These are phyloP conservation scores for Globia sparganii DNA, from an alignment of 2,888 invertebrate species.

Conservation along the genomic window DNA sequence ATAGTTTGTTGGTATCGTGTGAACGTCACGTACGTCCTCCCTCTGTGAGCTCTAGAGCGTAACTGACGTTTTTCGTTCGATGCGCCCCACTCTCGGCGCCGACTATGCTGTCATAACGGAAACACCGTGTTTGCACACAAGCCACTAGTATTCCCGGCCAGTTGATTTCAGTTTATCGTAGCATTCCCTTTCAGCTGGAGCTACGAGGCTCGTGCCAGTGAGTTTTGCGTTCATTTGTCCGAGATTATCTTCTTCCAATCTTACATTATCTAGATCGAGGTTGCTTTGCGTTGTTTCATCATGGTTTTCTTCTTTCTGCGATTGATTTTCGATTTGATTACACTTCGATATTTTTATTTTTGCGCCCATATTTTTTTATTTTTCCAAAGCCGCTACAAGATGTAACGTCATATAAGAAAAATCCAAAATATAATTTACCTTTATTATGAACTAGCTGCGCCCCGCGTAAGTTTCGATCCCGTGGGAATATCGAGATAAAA, in stretches of 20 bases:
- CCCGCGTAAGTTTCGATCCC: too few species aligned
- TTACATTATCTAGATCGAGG: background rate
- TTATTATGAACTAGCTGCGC: background rate
- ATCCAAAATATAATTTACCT: too few species aligned
- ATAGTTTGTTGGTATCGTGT: background rate
- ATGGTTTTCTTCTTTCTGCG: background rate
- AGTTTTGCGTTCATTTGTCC: background rate
- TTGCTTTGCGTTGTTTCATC: background rate
- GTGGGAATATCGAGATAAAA: too few species aligned
- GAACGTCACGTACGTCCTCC: background rate
- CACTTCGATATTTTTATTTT: background rate
- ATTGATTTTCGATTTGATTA: background rate
- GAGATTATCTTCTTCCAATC: background rate
- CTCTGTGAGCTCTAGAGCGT: conserved; percentile 18
- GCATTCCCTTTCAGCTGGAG: conserved; percentile 1
- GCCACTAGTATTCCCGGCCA: background rate
- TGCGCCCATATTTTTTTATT: background rate
- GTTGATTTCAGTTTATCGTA: conserved; percentile 33
- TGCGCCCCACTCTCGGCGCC: background rate
- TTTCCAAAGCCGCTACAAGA: too few species aligned
- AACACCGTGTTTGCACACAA: background rate
- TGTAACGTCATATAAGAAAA: background rate
- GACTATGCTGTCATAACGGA: background rate
- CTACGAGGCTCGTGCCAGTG: background rate
- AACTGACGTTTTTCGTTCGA: conserved; percentile 8